Conservation (phyloP, 2,113 vertebrate genomes). For the Salvelinus alpinus region DNA sequence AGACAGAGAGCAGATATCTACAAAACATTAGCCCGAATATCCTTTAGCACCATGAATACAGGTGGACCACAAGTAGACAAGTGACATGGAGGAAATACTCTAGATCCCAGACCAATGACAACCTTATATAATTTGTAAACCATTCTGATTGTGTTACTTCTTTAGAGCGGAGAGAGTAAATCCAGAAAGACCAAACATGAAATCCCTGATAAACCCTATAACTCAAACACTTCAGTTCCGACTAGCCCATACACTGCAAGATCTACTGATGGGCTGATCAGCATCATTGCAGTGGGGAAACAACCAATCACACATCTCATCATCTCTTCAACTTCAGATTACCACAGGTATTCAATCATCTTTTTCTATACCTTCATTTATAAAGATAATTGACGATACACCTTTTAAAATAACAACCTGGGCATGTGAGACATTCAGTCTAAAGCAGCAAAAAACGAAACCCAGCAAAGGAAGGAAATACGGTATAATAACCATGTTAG, state of each 20-base stretch:
- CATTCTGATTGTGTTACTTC: too few species aligned
- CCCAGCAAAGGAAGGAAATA: not conserved
- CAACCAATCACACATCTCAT: not conserved
- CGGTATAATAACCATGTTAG: not conserved
- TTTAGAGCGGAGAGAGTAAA: too few species aligned
- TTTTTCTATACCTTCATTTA: not conserved
- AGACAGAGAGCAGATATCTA: not conserved
- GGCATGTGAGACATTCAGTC: not conserved
- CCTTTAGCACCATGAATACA: not conserved
- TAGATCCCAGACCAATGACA: too few species aligned
- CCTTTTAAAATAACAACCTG: not conserved
- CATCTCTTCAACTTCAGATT: not conserved
- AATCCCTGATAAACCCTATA: not conserved
- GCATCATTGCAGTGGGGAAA: conserved; percentile 53
- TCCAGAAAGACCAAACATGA: not conserved
- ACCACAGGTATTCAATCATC: not conserved
- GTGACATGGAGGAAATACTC: not conserved
- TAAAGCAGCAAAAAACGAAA: not conserved
- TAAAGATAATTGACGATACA: not conserved
- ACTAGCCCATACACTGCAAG: conserved; percentile 3
- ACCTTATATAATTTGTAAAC: too few species aligned
- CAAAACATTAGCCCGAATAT: not conserved
- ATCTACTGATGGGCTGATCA: conserved; percentile 83
- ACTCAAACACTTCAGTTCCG: not conserved
- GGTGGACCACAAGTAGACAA: not conserved